Evolutionary conservation across 2,888 invertebrate species (phyloP).

Genomic region (Crematogaster levior): DNA sequence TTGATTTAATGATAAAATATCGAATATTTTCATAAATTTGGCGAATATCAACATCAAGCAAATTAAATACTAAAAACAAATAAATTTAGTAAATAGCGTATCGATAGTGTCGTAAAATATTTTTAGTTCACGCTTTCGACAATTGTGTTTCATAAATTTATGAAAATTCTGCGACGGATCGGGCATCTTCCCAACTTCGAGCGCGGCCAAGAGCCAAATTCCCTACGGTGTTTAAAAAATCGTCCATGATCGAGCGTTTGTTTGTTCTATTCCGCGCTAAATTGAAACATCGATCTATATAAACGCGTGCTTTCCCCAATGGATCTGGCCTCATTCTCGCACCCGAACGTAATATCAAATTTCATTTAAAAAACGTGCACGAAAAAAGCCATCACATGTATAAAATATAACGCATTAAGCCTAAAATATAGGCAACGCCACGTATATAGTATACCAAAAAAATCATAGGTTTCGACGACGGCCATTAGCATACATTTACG

Average conservation of each 20-base stretch:
- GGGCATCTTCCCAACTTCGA: conserved; percentile 32
- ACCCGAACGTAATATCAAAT: conserved; percentile 37
- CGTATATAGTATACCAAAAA: conserved; percentile 30
- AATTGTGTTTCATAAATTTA: conserved; percentile 72
- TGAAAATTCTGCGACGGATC: conserved; percentile 70
- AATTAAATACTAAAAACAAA: neutral
- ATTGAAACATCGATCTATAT: conserved; percentile 44
- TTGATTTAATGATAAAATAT: neutral
- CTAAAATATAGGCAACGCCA: conserved; percentile 40
- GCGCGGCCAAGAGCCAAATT: conserved; percentile 46
- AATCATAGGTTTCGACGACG: conserved; percentile 55
- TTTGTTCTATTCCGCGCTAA: conserved; percentile 25
- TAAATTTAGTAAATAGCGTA: conserved; percentile 14
- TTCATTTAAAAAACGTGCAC: conserved; percentile 25
- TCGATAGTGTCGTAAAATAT: neutral
- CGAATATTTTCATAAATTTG: neutral
- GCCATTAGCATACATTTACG: conserved; percentile 69
- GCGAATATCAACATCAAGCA: neutral
- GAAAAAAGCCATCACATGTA: conserved; percentile 24
- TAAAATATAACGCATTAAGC: conserved; percentile 46
- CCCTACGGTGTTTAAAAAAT: conserved; percentile 50
- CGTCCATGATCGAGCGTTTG: conserved; percentile 45
- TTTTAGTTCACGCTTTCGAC: neutral
- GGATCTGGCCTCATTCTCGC: conserved; percentile 11
- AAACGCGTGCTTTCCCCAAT: neutral